These are phyloP conservation scores for Falco biarmicus DNA, from an alignment of 2,797 vertebrate genomes.

Conservation along the genomic window DNA sequence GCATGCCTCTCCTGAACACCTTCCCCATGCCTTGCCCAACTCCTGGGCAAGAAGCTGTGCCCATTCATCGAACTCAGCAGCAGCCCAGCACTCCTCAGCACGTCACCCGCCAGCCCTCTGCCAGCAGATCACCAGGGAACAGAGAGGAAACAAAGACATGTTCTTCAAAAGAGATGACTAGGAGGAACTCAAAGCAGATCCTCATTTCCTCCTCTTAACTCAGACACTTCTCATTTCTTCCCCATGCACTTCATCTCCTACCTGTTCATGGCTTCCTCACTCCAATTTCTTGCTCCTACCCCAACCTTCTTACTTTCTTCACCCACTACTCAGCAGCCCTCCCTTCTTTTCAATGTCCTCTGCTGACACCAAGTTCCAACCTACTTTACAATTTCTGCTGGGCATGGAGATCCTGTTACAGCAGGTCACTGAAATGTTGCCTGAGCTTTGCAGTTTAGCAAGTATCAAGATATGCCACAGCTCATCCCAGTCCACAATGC, in stretches of 20 bases:
- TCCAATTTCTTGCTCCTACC: not conserved
- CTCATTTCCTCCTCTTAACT: not conserved
- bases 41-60: not conserved
- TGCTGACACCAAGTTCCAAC: not conserved
- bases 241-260: not conserved
- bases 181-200: not conserved
- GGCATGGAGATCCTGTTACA: not conserved
- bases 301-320: not conserved
- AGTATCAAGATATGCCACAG: not conserved
- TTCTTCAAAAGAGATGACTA: not conserved
- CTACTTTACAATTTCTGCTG: not conserved
- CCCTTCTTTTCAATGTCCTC: not conserved
- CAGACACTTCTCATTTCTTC: not conserved
- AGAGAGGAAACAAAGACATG: rapidly evolving
- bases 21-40: not conserved
- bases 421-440: not conserved
- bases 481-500: not conserved
- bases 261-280: not conserved
- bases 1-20: rapidly evolving
- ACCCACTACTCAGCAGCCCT: not conserved
- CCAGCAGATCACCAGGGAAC: not conserved
- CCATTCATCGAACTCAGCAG: not conserved
- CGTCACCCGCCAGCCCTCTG: not conserved
- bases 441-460: not conserved
- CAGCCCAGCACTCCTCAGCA: not conserved